Percentiles rank a stretch among this genome's conserved stretches.
phyloP scores from a whole-genome alignment of 2,797 vertebrate species.

The Myripristis murdjan region DNA sequence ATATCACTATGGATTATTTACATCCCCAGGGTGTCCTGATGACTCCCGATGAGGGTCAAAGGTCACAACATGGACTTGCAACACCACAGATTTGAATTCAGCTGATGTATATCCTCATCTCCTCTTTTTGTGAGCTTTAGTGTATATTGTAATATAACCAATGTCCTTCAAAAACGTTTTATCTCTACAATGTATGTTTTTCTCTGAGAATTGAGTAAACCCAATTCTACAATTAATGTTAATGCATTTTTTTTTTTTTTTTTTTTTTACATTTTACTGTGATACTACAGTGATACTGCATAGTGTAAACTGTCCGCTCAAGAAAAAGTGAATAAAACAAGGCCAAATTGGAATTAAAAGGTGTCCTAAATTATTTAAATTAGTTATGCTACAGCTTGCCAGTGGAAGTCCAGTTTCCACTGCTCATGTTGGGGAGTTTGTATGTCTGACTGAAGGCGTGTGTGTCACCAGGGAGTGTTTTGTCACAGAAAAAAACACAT shows the following conservation, averaged over 20 bases:
- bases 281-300: conserved; percentile 55
- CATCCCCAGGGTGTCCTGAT: neutral
- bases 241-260: no score
- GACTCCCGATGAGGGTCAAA: neutral
- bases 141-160: no score
- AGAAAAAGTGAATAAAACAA: conserved; percentile 24
- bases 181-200: no score
- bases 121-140: no score
- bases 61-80: neutral
- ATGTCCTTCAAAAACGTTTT: no score
- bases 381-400: conserved; percentile 30
- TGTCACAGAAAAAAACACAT: conserved; percentile 22
- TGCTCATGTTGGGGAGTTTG: conserved; percentile 27
- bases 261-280: conserved; percentile 43
- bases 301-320: conserved; percentile 36
- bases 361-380: conserved; percentile 46
- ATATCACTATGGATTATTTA: neutral
- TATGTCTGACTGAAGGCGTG: conserved; percentile 1
- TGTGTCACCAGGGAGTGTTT: conserved; percentile 43
- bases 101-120: neutral
- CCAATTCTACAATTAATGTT: conserved; percentile 44
- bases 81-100: neutral
- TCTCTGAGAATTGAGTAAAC: no score
- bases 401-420: conserved; percentile 44
- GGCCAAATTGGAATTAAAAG: neutral